These are phyloP conservation scores for Heliconius sara DNA, from an alignment of 2,888 invertebrate species.

Conservation along the genomic window DNA sequence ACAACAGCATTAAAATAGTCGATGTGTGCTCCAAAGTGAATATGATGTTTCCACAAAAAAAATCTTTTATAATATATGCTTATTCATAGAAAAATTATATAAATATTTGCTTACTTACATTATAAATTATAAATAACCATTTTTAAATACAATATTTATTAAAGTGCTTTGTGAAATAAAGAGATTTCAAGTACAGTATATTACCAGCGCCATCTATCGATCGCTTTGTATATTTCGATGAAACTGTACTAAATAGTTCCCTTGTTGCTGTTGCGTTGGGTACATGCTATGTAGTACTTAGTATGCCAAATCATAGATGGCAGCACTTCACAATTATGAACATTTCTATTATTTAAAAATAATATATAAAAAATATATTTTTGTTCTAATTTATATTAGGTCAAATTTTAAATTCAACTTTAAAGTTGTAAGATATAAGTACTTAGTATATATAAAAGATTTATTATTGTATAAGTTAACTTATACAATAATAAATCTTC, in stretches of 20 bases:
- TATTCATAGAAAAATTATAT: not conserved
- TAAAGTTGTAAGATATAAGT: too few species aligned
- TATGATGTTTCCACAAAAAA: too few species aligned
- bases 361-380: too few species aligned
- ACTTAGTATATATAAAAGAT: too few species aligned
- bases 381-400: too few species aligned
- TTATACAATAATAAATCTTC: too few species aligned
- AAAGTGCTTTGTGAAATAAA: not conserved
- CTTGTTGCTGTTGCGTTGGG: not conserved
- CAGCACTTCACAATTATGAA: not conserved
- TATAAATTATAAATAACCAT: not conserved
- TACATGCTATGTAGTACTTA: not conserved
- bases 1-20: too few species aligned
- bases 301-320: not conserved
- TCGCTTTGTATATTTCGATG: not conserved
- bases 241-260: not conserved
- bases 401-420: too few species aligned
- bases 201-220: conserved; percentile 30
- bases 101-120: not conserved
- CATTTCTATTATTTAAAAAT: too few species aligned
- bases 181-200: not conserved
- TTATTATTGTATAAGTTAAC: too few species aligned
- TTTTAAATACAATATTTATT: not conserved
- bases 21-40: too few species aligned
- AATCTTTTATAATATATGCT: too few species aligned